A percentile compares a stretch with the other conserved stretches of the same genome.
Conservation (phyloP, 2,797 vertebrate species). For the Chrysocyon brachyurus region DNA sequence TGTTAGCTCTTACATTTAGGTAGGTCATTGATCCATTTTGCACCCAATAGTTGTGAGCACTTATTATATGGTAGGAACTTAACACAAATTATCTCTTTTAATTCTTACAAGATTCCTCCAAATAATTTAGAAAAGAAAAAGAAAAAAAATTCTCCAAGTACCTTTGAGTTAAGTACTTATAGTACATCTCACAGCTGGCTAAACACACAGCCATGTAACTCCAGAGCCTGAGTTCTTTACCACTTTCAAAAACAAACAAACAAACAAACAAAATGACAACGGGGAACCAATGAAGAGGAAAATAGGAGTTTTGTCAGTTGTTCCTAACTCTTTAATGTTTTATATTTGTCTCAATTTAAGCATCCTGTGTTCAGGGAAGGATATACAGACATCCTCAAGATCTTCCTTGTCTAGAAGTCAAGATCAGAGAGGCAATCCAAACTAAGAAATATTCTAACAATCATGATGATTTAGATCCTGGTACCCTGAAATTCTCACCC, state of each 20-base stretch:
- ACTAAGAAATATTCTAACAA: neutral
- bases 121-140: neutral
- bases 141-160: neutral
- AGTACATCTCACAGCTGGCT: neutral
- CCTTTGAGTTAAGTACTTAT: neutral
- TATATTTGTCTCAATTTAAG: neutral
- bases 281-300: neutral
- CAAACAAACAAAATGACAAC: neutral
- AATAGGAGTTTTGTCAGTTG: neutral
- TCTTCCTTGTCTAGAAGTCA: neutral
- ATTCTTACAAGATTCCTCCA: neutral
- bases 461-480: neutral
- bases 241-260: neutral
- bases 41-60: neutral
- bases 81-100: neutral
- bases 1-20: neutral
- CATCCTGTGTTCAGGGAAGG: neutral
- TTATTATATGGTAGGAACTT: neutral
- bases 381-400: neutral
- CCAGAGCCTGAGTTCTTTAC: neutral
- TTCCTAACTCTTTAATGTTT: neutral
- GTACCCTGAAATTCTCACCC: neutral
- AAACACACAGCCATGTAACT: neutral
- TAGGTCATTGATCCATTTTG: neutral
- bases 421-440: neutral